A percentile compares a stretch with the other conserved stretches of the same genome.
Conservation (phyloP, 2,888 invertebrate species). For the Coelinius sp. region DNA sequence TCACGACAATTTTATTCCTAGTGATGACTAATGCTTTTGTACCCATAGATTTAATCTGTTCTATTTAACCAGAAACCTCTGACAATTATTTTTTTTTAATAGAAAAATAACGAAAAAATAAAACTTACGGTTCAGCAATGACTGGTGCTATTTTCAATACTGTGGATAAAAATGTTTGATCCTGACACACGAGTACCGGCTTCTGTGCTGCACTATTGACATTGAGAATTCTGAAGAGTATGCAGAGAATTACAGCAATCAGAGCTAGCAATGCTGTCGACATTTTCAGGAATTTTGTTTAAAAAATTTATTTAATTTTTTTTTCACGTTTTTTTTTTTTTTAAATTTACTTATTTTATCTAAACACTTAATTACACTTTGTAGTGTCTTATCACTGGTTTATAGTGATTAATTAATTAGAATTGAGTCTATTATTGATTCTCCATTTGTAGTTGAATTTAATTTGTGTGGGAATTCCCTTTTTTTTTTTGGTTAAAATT, state of each 20-base stretch:
- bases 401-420: background rate
- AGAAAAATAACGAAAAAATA: background rate
- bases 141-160: conserved; percentile 85
- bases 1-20: background rate
- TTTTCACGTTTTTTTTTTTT: too few species aligned
- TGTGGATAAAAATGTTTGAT: conserved; percentile 83
- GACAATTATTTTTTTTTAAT: background rate
- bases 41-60: background rate
- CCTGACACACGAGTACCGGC: conserved; percentile 83
- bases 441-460: background rate
- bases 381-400: background rate
- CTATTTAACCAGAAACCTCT: background rate
- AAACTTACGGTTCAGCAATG: conserved; percentile 87
- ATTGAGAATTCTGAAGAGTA: conserved; percentile 87
- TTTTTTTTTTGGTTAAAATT: background rate
- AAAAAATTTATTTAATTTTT: too few species aligned
- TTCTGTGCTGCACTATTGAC: conserved; percentile 87
- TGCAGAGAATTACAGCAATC: conserved; percentile 85
- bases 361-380: background rate
- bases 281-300: conserved; percentile 71
- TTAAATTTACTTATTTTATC: too few species aligned
- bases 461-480: background rate
- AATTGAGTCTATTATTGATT: too few species aligned
- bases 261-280: conserved; percentile 86
- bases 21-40: background rate